Base-by-base conservation (phyloP, 1,140 invertebrate genomes). In the Drosophila trapezifrons region DNA sequence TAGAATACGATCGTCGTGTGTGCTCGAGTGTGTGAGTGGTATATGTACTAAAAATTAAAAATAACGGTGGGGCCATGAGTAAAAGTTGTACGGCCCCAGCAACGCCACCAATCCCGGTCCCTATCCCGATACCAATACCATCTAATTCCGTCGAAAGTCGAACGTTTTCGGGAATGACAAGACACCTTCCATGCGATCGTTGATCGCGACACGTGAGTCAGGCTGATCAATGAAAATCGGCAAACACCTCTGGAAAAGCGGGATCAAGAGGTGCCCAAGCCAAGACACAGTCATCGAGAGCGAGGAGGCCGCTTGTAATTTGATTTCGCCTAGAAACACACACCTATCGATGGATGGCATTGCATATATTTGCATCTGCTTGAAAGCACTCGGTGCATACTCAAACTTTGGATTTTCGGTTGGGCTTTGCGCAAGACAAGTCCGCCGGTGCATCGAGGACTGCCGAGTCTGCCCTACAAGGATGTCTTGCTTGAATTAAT, bases 1-100 rank as follows among this genome's bases (percentile, higher is more conserved):
- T 86, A 87, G 82, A 86, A 86, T 87, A 86, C 82, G 82, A 86
- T 79, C 83, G 83, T 85, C 29, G 69, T 56, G 22, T 71, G 25
- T 32, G 47, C 29, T 13, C 45, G 27, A 15, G 25, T 47, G 22
- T 71, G 8, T 51, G 38, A 46, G 29, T 67, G 45, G 65, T 76
- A 55, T 71, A 80, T 71, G 58, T 58, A 67, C 56, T 75, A 82
- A 74, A 78, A 83, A 76, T 84, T 83, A 83, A 84, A 84, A 84
- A 84, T 84, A 80, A 65, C 80, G 80, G 71, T 84, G 80, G 80
- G 76, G 75, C 71, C 32, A 38, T 58, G 74, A 77, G 52, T 74
- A 75, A 60, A 82, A 56, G 52, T 62, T 60, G 63, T 54, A 76
- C 54, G 40, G 37, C 62, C 43, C 64, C 58, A 65, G 45, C 60